Evolutionary conservation across 2,113 vertebrate species (phyloP), one percentile per base, ranked within the genome.

Genomic region (Chelonoidis abingdonii): DNA sequence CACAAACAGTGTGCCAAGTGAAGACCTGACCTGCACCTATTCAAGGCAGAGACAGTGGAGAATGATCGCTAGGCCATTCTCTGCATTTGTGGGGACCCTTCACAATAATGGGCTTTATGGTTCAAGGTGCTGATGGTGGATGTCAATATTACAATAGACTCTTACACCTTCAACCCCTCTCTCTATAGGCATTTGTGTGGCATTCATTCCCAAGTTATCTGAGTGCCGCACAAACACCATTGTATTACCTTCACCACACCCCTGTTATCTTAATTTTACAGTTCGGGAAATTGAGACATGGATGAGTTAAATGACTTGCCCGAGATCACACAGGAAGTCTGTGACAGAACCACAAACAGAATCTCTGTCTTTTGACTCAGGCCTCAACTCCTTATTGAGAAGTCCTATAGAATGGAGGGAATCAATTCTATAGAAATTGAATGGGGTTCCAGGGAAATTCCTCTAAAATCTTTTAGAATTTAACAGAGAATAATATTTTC

Each of bases 291-390:
- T 9, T 24, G n/a, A 54, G 6, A 3, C 9, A 54, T 5, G 82
- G 35, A 3, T 4, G 90, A n/a, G 10, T 0, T 54, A 81, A 95
- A 94, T 75, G 0, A 13, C 53, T 89, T 57, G 21, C 38, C 75
- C 24, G 92, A 87, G 89, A 52, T 50, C 56, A 44, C 49, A 9
- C 84, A 49, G 31, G 90, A 93, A 91, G 7, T 80, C 94, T 27
- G 14, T 53, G 38, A 92, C 87, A 79, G 72, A 97, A 93, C 79
- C 44, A 85, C 0, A 5, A 88, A n/a, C 93, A 65, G 47, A 94
- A 69, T 82, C 91, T 59, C 86, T 93, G 84, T 96, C 93, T 38
- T 72, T 79, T 89, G 19, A 80, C 79, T 93, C 80, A 87, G 92
- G n/a, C 54, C 59, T 78, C 50, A 79, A 90, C 22, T 92, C 24